Base-by-base conservation (phyloP, 2,113 vertebrate species). In the Chionodraco myersi region DNA sequence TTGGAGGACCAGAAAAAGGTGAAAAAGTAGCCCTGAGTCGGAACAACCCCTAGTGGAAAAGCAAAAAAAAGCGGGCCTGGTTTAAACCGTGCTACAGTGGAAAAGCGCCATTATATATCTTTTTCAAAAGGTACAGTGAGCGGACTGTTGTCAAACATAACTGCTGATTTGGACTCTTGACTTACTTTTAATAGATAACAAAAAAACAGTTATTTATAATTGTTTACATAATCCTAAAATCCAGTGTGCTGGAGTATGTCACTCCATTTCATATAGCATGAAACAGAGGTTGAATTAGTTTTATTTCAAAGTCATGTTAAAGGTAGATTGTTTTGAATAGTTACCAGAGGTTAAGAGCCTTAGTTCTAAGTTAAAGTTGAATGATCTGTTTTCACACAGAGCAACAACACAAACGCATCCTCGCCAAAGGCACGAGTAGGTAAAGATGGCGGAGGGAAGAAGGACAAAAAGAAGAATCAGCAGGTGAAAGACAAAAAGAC, bases 401-500 rank as follows among this genome's bases (percentile, higher is more conserved):
- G 86, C 59, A 95, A 92, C 90, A 94, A 79, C 83, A 75, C 88
- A 84, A 96, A 95, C 86, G 88, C 91, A 48, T 82, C 93, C 79
- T 96, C 96, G 41, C 93, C 95, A 79, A 96, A 96, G 82, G 91
- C 96, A 75, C 94, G 95, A 86, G 92, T 91, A 86, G 90, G 82
- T 47, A 91, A 88, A 87, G 90, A 90, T 88, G 90, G 91, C 53
- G 91, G 91, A 62, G 95, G 95, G 72, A 98, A 97, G 92, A 97
- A 97, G 87, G 96, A 97, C 58, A 98, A 97, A 91, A 96, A 96
- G 92, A 98, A 96, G 92, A 96, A 91, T 79, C 96, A 96, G 41
- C 97, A 97, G 88, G 95, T 96, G 72, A 98, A 97, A 94, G 97
- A 97, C 80, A 97, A 96, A 92, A 96, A 96, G 90, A 97, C 96